Evolutionary conservation across 2,113 vertebrate species (phyloP).

Genomic region (Athene cunicularia): DNA sequence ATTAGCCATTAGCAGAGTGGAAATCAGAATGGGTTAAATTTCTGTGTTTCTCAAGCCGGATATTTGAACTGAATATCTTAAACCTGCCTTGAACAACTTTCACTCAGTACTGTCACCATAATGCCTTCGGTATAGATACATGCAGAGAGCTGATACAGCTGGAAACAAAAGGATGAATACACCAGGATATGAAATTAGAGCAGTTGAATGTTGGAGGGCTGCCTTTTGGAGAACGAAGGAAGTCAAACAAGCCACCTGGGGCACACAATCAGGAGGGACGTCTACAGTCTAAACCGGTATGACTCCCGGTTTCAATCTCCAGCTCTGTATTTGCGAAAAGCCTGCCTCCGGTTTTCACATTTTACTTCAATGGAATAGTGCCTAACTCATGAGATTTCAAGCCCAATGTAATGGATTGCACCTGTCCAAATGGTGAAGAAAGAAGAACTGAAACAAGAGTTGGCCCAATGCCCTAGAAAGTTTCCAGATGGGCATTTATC

Average conservation of each 20-base stretch:
- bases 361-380: not conserved
- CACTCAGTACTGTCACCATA: not conserved
- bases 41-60: not conserved
- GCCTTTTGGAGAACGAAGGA: not conserved
- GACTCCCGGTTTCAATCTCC: not conserved
- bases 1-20: not conserved
- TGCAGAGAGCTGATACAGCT: not conserved
- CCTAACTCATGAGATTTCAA: not conserved
- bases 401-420: not conserved
- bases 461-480: not conserved
- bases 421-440: not conserved
- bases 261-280: not conserved
- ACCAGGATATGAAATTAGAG: not conserved
- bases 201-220: not conserved
- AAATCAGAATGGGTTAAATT: not conserved
- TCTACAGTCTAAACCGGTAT: not conserved
- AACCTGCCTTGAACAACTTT: not conserved
- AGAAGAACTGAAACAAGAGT: not conserved
- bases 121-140: not conserved
- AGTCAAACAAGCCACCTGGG: not conserved
- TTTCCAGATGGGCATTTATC: not conserved
- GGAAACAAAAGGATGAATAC: not conserved
- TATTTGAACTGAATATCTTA: not conserved
- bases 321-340: not conserved
- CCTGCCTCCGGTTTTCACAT: not conserved